Evolutionary conservation across 2,888 invertebrate genomes (phyloP).

Genomic region (Hirtodrosophila trivittata): DNA sequence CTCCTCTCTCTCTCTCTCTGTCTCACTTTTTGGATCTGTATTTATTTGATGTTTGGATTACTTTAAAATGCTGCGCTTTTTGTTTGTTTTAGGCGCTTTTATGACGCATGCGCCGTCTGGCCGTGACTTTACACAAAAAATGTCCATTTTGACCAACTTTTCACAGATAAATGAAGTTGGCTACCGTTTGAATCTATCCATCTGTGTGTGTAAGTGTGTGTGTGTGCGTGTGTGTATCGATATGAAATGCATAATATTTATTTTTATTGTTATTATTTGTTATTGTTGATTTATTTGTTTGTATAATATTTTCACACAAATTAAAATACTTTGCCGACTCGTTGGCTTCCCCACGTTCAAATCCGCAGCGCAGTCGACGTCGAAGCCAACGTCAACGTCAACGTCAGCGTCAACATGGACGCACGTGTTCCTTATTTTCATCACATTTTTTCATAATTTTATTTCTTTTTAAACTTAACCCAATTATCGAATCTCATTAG

Average conservation of each 20-base stretch:
- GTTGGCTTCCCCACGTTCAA: conserved; percentile 54
- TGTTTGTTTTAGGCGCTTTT: conserved; percentile 57
- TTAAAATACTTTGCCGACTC: conserved; percentile 71
- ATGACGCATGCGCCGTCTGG: conserved; percentile 70
- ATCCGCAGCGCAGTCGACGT: conserved; percentile 22
- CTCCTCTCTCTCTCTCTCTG: too few species aligned
- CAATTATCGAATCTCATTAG: conserved; percentile 80
- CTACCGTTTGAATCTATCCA: conserved; percentile 16
- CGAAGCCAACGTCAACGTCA: conserved; percentile 1
- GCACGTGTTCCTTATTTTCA: conserved; percentile 16
- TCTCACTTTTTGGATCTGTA: conserved; percentile 44
- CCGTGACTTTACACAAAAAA: conserved; percentile 63
- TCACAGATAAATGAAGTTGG: conserved; percentile 57
- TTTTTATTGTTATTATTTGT: conserved; percentile 73
- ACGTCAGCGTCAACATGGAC: neutral
- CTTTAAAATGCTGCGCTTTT: conserved; percentile 69
- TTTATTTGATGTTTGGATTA: conserved; percentile 58
- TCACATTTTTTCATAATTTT: conserved; percentile 20
- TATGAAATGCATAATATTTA: conserved; percentile 72
- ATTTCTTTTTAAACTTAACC: conserved; percentile 55
- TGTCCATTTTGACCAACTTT: conserved; percentile 71
- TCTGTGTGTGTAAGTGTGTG: neutral
- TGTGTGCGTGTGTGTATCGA: conserved; percentile 30
- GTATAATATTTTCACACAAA: conserved; percentile 78
- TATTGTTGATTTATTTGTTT: conserved; percentile 77